A percentile compares a stretch with the other conserved stretches of the same genome.
Evolutionary conservation across 2,888 invertebrate genomes (phyloP).

Genomic region (Acanthosepion lycidas): DNA sequence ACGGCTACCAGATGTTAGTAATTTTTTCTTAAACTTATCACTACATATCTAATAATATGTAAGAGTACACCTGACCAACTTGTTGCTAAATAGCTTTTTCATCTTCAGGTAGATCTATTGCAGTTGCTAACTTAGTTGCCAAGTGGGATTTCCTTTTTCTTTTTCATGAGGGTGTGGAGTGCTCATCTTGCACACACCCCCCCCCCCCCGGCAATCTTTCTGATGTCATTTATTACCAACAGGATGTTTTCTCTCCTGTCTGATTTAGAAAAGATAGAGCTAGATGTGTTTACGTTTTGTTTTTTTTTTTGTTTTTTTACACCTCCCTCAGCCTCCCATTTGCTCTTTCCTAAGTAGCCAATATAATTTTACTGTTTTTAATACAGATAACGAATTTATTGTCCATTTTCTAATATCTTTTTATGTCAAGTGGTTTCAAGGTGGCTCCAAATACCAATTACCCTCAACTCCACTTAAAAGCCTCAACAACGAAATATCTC

Average conservation of each 20-base stretch:
- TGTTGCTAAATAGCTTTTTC: conserved; percentile 15
- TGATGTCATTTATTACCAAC: neutral
- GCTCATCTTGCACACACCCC: neutral
- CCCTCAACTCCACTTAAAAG: neutral
- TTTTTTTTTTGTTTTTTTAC: neutral
- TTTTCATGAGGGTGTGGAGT: neutral
- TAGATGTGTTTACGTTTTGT: neutral
- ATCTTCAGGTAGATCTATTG: conserved; percentile 33
- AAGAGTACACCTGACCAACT: conserved; percentile 23
- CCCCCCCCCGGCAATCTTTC: neutral
- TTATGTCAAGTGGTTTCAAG: neutral
- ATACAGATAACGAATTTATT: neutral
- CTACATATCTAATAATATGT: neutral
- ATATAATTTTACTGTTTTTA: neutral
- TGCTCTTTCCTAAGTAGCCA: neutral
- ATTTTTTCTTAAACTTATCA: neutral
- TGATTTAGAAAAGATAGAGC: neutral
- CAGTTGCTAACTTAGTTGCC: neutral
- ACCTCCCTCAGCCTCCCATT: neutral
- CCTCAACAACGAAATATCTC: neutral
- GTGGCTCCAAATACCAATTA: neutral
- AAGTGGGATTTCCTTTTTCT: neutral
- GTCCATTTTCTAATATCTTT: neutral
- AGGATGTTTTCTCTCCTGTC: neutral
- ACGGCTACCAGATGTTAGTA: neutral